Evolutionary conservation across 2,888 invertebrate genomes (phyloP), one percentile per base, ranked within the genome.

Genomic region (Toxonevra muliebris): DNA sequence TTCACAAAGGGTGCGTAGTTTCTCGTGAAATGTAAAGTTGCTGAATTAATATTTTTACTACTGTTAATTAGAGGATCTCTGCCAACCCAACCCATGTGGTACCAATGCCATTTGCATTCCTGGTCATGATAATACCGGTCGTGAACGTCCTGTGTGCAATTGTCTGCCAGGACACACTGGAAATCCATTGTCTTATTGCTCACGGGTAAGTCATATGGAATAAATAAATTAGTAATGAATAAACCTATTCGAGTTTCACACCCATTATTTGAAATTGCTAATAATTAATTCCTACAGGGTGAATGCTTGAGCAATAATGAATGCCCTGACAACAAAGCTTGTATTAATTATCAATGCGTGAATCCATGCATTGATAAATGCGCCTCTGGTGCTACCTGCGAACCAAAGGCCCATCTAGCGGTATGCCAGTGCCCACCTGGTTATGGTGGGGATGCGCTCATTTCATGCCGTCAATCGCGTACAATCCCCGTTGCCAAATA

Each of bases 81-180:
- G 95, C 81, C 89, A 90, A 73, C 95, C 94, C 0, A 95, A 94
- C 86, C 95, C 94, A n/a, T 95, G 95, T 75, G 95, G 95, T 52
- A 86, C 86, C 13, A 85, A 85, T 71, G 84, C 85, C 58, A 79
- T 84, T 69, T 95, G 95, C 79, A 90, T 91, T 17, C 94, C 95
- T 0, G 95, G 95, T 3, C 91, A 92, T 80, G 95, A 95, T 82
- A 91, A 91, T 69, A 90, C 91, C 8, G 92, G 93, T 54, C 90
- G 90, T 65, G 94, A 95, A 78, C 88, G 95, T 7, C 94, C 95
- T 8, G 94, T 95, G 55, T 95, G 95, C 81, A 94, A 93, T 11
- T 95, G 95, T 79, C 90, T 90, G 13, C 86, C 89, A 4, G 94
- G 94, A 55, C 92, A 92, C 81, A 88, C 92, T 61, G 94, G 94